Percentiles rank a stretch among this genome's conserved stretches.
Evolutionary conservation across 2,888 invertebrate species (phyloP).

Genomic region (Caenorhabditis plicata): DNA sequence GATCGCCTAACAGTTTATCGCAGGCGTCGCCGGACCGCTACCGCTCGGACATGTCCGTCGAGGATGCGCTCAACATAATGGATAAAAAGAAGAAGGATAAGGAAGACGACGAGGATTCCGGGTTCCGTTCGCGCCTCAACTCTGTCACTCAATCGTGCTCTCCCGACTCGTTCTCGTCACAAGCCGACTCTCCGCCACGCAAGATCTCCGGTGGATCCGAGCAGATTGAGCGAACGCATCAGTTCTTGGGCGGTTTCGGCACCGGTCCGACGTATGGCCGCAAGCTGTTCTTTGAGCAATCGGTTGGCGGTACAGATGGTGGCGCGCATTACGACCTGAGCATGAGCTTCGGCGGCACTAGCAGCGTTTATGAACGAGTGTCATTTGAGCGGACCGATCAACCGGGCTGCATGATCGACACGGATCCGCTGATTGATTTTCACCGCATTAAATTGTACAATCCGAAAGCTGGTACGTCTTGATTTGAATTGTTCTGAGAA

Average conservation of each 20-base stretch:
- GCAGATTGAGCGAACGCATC: slow-evolving; percentile 6
- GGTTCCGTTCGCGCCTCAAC: slow-evolving; percentile 53
- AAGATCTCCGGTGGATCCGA: slow-evolving; percentile 30
- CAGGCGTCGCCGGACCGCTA: slow-evolving; percentile 34
- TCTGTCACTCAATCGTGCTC: slow-evolving; percentile 49
- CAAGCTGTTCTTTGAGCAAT: slow-evolving; percentile 32
- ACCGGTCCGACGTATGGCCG: slow-evolving; percentile 38
- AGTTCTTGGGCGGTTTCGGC: slow-evolving; percentile 32
- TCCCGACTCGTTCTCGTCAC: slow-evolving; percentile 41
- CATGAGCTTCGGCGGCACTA: too few species aligned
- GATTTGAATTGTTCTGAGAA: too few species aligned
- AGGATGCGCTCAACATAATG: slow-evolving; percentile 24
- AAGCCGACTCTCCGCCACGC: slow-evolving; percentile 41
- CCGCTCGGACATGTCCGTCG: slow-evolving; percentile 9
- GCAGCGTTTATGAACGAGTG: too few species aligned
- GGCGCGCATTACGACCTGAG: slow-evolving; percentile 2
- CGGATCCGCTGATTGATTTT: too few species aligned
- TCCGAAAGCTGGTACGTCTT: too few species aligned
- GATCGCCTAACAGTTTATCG: slow-evolving; percentile 35
- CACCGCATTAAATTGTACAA: too few species aligned
- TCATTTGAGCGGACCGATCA: too few species aligned
- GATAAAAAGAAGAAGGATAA: slow-evolving; percentile 33
- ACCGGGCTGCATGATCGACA: too few species aligned
- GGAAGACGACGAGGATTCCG: slow-evolving; percentile 59
- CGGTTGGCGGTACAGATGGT: slow-evolving; percentile 19